Evolutionary conservation across 1,140 invertebrate species (phyloP), one percentile per base, ranked within the genome.

Genomic region (Ditylenchus dipsaci): DNA sequence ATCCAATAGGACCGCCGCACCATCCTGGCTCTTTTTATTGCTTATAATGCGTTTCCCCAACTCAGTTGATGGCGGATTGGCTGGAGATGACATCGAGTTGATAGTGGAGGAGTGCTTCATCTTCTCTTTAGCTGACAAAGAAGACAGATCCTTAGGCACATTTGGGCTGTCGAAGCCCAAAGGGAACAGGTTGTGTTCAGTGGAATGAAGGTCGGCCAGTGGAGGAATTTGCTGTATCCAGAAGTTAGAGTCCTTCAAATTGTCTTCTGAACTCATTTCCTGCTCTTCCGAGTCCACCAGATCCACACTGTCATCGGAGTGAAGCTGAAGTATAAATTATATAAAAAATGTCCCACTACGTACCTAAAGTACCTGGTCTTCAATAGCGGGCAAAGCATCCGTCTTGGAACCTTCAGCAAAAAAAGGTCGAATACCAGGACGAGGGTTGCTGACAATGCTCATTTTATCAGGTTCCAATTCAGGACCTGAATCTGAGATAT

Each of bases 401-500:
- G 75, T 30, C 62, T 78, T 77, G 1, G 75, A 76, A 9, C 75
- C 74, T 11, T 38, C 33, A 3, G 33, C 49, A 56, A 76, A 76
- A 56, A 75, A 78, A n/a, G 75, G 75, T 17, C 76, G 74, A 13
- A 77, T 49, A 38, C 76, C 76, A 11, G 76, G 76, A 27, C 76
- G 69, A 15, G 76, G 76, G 69, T 77, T 77, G 33, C 63, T 70
- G 1, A 75, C 53, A 30, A 76, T 76, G 59, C 77, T 79, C 57
- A 74, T 38, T 53, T 76, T 76, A n/a, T 76, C 74, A 13, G 63
- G 61, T 38, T 75, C 74, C 29, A 79, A 42, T 61, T 79, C 77
- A 27, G 77, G 77, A 19, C 78, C 77, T 17, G 76, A 78, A 59
- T 78, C 76, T 38, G 45, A 66, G 30, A 81, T 75, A 56, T 76